phyloP scores from a whole-genome alignment of 2,113 vertebrate genomes.

The Cygnus buccinator region DNA sequence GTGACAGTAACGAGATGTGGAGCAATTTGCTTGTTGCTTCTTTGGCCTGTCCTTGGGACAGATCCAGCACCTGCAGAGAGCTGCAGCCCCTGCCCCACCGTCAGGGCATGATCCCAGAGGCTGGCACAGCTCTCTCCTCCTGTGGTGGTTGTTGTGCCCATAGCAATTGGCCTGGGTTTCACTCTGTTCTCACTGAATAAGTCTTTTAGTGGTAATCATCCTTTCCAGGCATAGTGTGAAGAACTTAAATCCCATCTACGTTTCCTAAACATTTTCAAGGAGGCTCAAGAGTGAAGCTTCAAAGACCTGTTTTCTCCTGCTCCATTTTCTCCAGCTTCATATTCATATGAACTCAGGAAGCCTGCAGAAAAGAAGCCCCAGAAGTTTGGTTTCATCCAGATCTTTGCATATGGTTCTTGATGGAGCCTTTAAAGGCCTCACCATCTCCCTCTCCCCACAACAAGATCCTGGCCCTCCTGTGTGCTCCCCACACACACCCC shows the following conservation, averaged over 20 bases:
- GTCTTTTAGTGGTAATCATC: neutral
- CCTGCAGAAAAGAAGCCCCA: neutral
- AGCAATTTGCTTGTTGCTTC: no score
- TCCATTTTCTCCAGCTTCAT: neutral
- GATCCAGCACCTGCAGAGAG: fast-evolving
- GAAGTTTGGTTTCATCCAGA: neutral
- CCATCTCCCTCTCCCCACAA: neutral
- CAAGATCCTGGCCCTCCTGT: fast-evolving
- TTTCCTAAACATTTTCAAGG: neutral
- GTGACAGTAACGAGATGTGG: neutral
- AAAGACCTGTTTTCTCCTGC: neutral
- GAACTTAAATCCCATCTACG: neutral
- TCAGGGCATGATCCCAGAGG: neutral
- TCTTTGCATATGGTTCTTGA: neutral
- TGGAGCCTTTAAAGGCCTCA: neutral
- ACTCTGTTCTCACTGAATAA: neutral
- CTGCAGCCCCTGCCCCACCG: neutral
- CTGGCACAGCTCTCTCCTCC: fast-evolving
- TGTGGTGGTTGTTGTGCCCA: fast-evolving
- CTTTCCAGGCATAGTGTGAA: neutral
- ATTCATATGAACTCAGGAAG: neutral
- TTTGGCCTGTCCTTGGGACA: neutral
- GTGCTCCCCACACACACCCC: fast-evolving
- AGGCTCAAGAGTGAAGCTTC: neutral
- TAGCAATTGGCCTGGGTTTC: neutral